Percentiles rank a stretch among this genome's conserved stretches.
These are phyloP conservation scores for Saccostrea cuccullata DNA, from an alignment of 1,140 invertebrate species.

Conservation along the genomic window DNA sequence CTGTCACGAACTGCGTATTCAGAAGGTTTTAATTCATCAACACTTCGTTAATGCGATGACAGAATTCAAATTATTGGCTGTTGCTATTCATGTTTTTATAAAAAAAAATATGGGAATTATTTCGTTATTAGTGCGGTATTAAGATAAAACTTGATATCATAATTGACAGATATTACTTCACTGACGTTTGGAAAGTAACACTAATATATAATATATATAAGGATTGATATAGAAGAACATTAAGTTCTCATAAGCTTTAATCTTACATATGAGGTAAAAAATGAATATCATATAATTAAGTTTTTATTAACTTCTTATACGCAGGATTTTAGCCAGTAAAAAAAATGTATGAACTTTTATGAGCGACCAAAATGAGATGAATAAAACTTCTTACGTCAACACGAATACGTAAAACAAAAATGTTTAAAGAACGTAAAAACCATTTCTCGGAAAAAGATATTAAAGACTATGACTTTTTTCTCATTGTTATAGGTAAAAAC, in stretches of 20 bases:
- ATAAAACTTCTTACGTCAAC: not conserved
- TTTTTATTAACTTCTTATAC: too few relatives aligned
- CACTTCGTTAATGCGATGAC: constrained; percentile 25
- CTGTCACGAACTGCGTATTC: not conserved
- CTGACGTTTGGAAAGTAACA: too few relatives aligned
- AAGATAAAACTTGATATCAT: not conserved
- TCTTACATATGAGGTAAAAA: too few relatives aligned
- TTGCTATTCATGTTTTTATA: not conserved
- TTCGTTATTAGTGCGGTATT: not conserved
- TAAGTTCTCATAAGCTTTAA: too few relatives aligned
- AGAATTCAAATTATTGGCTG: constrained; percentile 3
- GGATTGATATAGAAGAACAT: too few relatives aligned
- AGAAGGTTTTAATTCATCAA: constrained; percentile 13
- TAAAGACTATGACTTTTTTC: too few relatives aligned
- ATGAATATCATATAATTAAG: too few relatives aligned
- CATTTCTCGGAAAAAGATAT: not conserved
- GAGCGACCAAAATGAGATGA: too few relatives aligned
- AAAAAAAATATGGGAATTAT: not conserved
- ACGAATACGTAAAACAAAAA: not conserved
- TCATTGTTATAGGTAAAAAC: constrained; percentile 89
- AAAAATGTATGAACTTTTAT: too few relatives aligned
- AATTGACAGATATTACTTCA: too few relatives aligned
- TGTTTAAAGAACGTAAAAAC: not conserved
- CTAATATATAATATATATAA: too few relatives aligned
- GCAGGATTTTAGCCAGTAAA: too few relatives aligned